A percentile compares a stretch with the other conserved stretches of the same genome.
phyloP scores from a whole-genome alignment of 2,797 vertebrate genomes.

The Cossypha heuglini region DNA sequence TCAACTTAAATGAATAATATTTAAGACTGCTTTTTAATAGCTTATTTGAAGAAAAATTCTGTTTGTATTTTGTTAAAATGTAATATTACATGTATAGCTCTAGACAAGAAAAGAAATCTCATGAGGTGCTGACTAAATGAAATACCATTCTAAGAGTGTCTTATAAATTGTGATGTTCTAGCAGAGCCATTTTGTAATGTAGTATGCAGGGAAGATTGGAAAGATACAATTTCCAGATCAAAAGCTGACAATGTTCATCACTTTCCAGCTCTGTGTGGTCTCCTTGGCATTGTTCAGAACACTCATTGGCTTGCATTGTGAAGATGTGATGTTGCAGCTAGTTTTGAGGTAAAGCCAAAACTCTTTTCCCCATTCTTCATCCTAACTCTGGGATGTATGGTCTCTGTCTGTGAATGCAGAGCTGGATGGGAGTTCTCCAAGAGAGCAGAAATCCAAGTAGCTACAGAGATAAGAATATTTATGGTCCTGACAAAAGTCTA shows the following conservation, averaged over 20 bases:
- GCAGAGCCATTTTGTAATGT: slow-evolving; percentile 1
- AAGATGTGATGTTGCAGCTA: slow-evolving; percentile 93
- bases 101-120: not conserved
- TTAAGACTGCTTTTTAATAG: not conserved
- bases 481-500: not conserved
- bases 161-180: not conserved
- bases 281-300: slow-evolving; percentile 95
- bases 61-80: not conserved
- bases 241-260: slow-evolving; percentile 24
- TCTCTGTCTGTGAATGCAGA: not conserved
- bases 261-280: slow-evolving; percentile 89
- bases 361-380: not conserved
- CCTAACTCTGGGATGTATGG: not conserved
- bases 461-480: slow-evolving; percentile 25
- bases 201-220: not conserved
- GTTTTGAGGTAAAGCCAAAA: slow-evolving; percentile 85
- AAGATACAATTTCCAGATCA: not conserved
- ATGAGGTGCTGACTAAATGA: not conserved
- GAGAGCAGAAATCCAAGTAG: not conserved
- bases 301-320: slow-evolving; percentile 93
- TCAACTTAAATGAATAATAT: not conserved
- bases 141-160: not conserved
- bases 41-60: not conserved
- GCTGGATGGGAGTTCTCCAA: not conserved
- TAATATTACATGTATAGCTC: not conserved